Percentiles rank a stretch among this genome's conserved stretches.
These are phyloP conservation scores for Lucilia cuprina DNA, from an alignment of 1,140 invertebrate genomes.

Conservation along the genomic window DNA sequence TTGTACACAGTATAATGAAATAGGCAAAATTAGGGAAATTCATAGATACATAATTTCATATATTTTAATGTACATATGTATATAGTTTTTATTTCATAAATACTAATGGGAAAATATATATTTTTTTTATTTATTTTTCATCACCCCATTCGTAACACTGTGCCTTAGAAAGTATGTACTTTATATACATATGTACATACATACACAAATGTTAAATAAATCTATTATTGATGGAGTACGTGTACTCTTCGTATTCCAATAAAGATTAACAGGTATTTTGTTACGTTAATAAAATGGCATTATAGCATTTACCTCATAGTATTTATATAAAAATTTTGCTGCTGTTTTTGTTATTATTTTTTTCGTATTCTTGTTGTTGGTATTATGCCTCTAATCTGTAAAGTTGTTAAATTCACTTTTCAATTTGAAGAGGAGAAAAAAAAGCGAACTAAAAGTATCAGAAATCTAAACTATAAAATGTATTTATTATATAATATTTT, in stretches of 20 bases:
- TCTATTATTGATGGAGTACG: neutral
- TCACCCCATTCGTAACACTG: neutral
- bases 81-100: too few relatives aligned
- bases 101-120: too few relatives aligned
- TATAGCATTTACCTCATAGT: neutral
- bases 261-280: constrained; percentile 11
- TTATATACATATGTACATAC: neutral
- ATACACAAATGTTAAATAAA: neutral
- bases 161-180: neutral
- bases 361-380: neutral
- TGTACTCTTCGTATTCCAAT: neutral
- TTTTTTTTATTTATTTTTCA: neutral
- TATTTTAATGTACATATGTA: too few relatives aligned
- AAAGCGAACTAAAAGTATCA: neutral
- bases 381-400: neutral
- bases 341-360: neutral
- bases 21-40: neutral
- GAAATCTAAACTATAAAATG: neutral
- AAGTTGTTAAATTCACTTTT: constrained; percentile 7
- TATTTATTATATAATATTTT: neutral
- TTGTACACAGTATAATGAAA: neutral
- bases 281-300: constrained; percentile 12
- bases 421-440: neutral
- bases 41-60: too few relatives aligned
- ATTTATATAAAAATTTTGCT: too few relatives aligned